These are phyloP conservation scores for Loripinus fragilis DNA, from an alignment of 2,888 invertebrate genomes.

Conservation along the genomic window DNA sequence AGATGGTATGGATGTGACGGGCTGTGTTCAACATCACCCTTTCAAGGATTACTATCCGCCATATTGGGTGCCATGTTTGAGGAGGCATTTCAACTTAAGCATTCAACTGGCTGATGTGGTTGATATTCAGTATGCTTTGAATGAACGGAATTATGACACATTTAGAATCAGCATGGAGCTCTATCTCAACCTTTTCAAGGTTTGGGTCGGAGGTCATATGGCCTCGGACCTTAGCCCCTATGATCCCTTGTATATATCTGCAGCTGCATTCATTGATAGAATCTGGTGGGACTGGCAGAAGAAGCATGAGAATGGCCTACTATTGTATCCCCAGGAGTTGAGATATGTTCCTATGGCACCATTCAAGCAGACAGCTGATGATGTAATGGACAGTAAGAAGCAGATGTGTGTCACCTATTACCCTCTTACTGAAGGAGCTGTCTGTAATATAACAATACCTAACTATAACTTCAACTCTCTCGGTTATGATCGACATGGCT, in stretches of 20 bases:
- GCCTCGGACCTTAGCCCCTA: slow-evolving; percentile 75
- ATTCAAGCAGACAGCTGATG: slow-evolving; percentile 78
- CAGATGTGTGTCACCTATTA: slow-evolving; percentile 80
- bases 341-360: slow-evolving; percentile 78
- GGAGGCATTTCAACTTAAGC: slow-evolving; percentile 75
- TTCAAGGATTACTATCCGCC: slow-evolving; percentile 78
- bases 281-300: slow-evolving; percentile 80
- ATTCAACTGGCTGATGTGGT: slow-evolving; percentile 78
- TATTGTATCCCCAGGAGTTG: slow-evolving; percentile 69
- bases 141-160: slow-evolving; percentile 71
- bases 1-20: slow-evolving; percentile 71
- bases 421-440: slow-evolving; percentile 69
- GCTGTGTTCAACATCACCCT: slow-evolving; percentile 79
- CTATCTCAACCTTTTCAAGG: slow-evolving; percentile 73
- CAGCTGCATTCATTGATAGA: slow-evolving; percentile 80
- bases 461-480: slow-evolving; percentile 66
- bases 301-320: slow-evolving; percentile 69
- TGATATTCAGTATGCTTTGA: slow-evolving; percentile 76
- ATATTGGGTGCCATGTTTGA: slow-evolving; percentile 78
- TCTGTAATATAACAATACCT: slow-evolving; percentile 72
- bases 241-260: slow-evolving; percentile 80
- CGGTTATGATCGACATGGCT: slow-evolving; percentile 75
- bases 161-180: slow-evolving; percentile 75
- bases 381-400: slow-evolving; percentile 75
- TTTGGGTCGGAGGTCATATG: slow-evolving; percentile 82